phyloP scores from a whole-genome alignment of 2,797 vertebrate species.

The Arremon aurantiirostris region DNA sequence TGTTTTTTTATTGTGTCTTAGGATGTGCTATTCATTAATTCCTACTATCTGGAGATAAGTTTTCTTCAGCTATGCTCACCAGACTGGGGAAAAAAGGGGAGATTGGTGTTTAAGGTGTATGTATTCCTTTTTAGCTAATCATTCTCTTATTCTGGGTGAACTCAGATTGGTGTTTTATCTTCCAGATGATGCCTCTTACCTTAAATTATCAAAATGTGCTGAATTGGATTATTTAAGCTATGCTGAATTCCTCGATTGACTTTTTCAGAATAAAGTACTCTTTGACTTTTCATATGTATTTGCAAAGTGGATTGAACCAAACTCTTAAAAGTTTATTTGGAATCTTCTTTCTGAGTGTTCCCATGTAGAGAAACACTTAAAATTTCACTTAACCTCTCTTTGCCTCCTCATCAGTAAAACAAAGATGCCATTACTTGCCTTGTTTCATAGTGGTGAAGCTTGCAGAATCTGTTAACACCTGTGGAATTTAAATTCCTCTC shows the following conservation, averaged over 20 bases:
- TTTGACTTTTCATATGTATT: background rate
- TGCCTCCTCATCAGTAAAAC: background rate
- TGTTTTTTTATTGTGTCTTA: background rate
- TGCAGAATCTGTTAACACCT: background rate
- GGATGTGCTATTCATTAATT: background rate
- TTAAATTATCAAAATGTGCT: background rate
- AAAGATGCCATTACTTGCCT: background rate
- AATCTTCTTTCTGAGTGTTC: background rate
- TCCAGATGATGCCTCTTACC: background rate
- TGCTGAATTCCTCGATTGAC: background rate
- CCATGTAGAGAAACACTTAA: background rate
- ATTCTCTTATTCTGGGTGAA: background rate
- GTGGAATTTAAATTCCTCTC: background rate
- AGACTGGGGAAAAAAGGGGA: background rate
- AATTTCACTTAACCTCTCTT: background rate
- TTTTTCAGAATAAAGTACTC: background rate
- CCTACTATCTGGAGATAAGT: background rate
- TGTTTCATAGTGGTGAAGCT: background rate
- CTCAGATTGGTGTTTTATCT: background rate
- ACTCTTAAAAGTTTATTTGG: background rate
- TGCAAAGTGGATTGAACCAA: background rate
- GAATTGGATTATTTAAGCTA: background rate
- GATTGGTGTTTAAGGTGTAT: background rate
- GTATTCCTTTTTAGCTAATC: background rate
- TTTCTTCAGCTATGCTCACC: background rate